Percentiles rank a stretch among this genome's conserved stretches.
phyloP scores from a whole-genome alignment of 2,888 invertebrate genomes.

The Epiblema foenella region DNA sequence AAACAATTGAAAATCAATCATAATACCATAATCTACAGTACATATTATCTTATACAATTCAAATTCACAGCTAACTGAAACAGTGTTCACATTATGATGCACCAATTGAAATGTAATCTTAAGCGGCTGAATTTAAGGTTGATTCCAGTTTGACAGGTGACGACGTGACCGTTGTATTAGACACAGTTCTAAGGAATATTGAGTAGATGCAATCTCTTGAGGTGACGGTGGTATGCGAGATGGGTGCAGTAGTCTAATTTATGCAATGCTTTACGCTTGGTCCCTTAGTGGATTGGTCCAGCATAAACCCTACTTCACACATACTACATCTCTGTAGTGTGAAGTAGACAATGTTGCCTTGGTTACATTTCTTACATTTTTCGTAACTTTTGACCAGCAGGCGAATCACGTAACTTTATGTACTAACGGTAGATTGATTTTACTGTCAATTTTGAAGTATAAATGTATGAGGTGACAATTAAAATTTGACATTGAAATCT shows the following conservation, averaged over 20 bases:
- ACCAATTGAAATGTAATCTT: slow-evolving; percentile 1
- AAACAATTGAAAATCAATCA: not conserved
- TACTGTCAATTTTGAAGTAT: no score
- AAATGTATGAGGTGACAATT: no score
- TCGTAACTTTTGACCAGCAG: no score
- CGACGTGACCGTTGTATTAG: slow-evolving; percentile 54
- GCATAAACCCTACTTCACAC: no score
- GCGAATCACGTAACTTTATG: no score
- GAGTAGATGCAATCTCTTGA: slow-evolving; percentile 46
- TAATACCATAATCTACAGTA: slow-evolving; percentile 10
- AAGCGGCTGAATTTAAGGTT: slow-evolving; percentile 1
- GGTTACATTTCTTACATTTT: no score
- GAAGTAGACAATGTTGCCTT: no score
- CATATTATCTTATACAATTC: not conserved
- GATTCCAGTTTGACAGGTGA: slow-evolving; percentile 3
- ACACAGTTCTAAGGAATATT: slow-evolving; percentile 46
- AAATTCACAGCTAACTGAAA: no score
- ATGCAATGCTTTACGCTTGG: slow-evolving; percentile 16
- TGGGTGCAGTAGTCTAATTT: slow-evolving; percentile 37
- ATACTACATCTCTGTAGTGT: not conserved
- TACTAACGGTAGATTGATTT: no score
- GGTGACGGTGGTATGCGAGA: slow-evolving; percentile 32
- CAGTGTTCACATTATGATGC: slow-evolving; percentile 1
- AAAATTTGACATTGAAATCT: no score
- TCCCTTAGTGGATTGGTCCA: no score